Conservation (phyloP, 1,140 invertebrate species). For the Patella vulgata region DNA sequence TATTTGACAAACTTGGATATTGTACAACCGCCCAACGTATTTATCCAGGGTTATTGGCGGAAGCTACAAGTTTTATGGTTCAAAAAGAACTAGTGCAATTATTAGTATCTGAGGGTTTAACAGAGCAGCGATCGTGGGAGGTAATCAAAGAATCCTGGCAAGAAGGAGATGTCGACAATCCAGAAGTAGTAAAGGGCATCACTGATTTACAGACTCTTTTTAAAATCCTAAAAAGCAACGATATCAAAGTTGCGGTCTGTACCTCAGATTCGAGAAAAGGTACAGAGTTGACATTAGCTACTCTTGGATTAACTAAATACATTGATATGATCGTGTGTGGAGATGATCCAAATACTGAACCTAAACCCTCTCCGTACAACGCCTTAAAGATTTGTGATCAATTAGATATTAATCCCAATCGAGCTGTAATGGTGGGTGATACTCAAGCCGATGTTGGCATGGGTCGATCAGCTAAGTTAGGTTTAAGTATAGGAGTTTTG, state of each 20-base stretch:
- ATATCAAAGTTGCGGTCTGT: constrained; percentile 69
- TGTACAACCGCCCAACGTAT: constrained; percentile 55
- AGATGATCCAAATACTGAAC: constrained; percentile 64
- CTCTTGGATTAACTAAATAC: constrained; percentile 51
- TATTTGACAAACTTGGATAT: constrained; percentile 66
- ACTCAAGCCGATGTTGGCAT: constrained; percentile 69
- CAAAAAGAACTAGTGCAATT: constrained; percentile 57
- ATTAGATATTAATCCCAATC: constrained; percentile 61
- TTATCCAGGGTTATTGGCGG: constrained; percentile 67
- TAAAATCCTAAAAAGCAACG: constrained; percentile 60
- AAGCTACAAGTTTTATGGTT: constrained; percentile 62
- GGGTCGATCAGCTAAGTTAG: constrained; percentile 66
- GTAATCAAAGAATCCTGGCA: constrained; percentile 48
- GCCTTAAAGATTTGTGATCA: constrained; percentile 66
- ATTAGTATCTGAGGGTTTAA: constrained; percentile 61
- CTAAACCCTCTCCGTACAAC: constrained; percentile 69
- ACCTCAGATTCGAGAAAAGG: constrained; percentile 66
- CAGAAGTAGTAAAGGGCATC: constrained; percentile 59
- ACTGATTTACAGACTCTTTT: constrained; percentile 64
- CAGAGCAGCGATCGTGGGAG: constrained; percentile 29
- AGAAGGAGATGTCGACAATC: constrained; percentile 44
- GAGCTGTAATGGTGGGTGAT: constrained; percentile 69
- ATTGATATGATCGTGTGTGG: constrained; percentile 68
- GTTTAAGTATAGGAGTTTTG: constrained; percentile 66
- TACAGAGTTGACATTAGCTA: constrained; percentile 58